Percentiles rank a stretch among this genome's conserved stretches.
These are phyloP conservation scores for Bembecia ichneumoniformis DNA, from an alignment of 2,888 invertebrate genomes.

Conservation along the genomic window DNA sequence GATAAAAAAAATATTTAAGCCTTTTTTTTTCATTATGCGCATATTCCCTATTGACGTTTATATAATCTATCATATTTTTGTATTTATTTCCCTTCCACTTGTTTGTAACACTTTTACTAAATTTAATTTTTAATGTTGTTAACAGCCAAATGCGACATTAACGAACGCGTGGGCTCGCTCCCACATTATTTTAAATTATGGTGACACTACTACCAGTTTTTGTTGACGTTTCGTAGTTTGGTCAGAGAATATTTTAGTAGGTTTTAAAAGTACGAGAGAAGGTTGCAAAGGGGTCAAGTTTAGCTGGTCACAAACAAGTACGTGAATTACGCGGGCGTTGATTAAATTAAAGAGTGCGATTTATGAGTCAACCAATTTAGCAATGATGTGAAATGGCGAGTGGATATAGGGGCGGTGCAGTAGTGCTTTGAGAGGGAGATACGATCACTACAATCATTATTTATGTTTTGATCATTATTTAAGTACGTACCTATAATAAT, in stretches of 20 bases:
- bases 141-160: slow-evolving; percentile 26
- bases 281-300: slow-evolving; percentile 26
- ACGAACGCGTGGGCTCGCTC: slow-evolving; percentile 32
- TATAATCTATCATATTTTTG: too few relatives aligned
- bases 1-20: too few relatives aligned
- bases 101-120: slow-evolving; percentile 15
- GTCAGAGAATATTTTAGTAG: background rate
- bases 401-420: slow-evolving; percentile 45
- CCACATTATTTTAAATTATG: slow-evolving; percentile 54
- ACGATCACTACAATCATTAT: slow-evolving; percentile 19
- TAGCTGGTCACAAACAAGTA: slow-evolving; percentile 29
- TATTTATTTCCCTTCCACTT: background rate
- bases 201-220: slow-evolving; percentile 27
- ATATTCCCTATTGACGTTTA: too few relatives aligned
- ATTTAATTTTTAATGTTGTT: slow-evolving; percentile 34
- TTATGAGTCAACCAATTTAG: slow-evolving; percentile 66
- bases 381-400: slow-evolving; percentile 59
- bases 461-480: slow-evolving; percentile 21
- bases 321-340: slow-evolving; percentile 55
- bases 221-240: too few relatives aligned
- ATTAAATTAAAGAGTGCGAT: slow-evolving; percentile 67
- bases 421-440: slow-evolving; percentile 38
- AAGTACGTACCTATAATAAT: slow-evolving; percentile 11
- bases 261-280: slow-evolving; percentile 3
- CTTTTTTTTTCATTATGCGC: too few relatives aligned